Evolutionary conservation across 1,140 invertebrate species (phyloP).

Genomic region (Ceratina calcarata): DNA sequence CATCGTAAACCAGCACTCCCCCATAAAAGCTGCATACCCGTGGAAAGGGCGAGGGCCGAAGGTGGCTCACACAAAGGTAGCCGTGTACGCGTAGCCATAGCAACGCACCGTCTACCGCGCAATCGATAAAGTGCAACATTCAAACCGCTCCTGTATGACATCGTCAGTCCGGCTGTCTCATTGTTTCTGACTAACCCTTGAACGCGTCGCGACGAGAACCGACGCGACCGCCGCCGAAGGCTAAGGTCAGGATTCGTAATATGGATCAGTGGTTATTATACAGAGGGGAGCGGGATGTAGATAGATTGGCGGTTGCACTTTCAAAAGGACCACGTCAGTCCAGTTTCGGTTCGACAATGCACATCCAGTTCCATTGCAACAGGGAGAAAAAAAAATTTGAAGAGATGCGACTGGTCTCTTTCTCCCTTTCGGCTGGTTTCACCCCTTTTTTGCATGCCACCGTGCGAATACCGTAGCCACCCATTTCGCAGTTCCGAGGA

Average conservation of each 20-base stretch:
- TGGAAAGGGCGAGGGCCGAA: constrained; percentile 53
- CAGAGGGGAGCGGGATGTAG: neutral
- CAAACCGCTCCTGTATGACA: constrained; percentile 45
- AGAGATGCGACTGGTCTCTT: constrained; percentile 19
- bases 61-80: constrained; percentile 48
- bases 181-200: neutral
- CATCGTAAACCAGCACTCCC: constrained; percentile 58
- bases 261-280: neutral
- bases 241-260: constrained; percentile 32
- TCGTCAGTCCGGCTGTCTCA: constrained; percentile 29
- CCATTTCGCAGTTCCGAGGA: constrained; percentile 55
- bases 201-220: no score
- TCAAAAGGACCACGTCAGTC: constrained; percentile 8
- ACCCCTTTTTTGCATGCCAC: constrained; percentile 33
- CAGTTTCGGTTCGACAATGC: constrained; percentile 33
- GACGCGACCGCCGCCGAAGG: constrained; percentile 15
- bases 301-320: neutral
- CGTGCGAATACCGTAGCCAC: constrained; percentile 53
- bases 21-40: constrained; percentile 58
- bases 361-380: neutral
- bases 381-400: neutral
- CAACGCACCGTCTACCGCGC: constrained; percentile 62
- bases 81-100: constrained; percentile 69
- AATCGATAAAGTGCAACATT: constrained; percentile 74
- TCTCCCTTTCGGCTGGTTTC: neutral